Base-by-base conservation (phyloP, 2,113 vertebrate species). In the Callaeas wilsoni region DNA sequence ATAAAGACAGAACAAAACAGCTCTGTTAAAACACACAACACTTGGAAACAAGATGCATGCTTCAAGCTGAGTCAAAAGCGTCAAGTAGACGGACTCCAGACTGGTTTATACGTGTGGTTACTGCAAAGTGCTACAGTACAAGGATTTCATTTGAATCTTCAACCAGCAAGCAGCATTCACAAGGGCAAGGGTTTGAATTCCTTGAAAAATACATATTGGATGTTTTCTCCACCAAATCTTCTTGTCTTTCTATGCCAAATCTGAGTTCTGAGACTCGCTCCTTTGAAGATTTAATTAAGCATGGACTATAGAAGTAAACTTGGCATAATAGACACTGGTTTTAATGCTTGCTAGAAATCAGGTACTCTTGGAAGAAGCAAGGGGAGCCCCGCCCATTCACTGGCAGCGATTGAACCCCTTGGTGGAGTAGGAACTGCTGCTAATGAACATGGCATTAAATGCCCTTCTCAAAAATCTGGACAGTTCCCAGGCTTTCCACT, bases 1-100 rank as follows among this genome's bases (percentile, higher is more conserved):
- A 99, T 98, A 98, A 98, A 99, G 98, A 99, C 98, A 99, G 99
- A 99, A 99, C 98, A 99, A 98, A 98, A 99, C 98, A 99, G 98
- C 98, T 98, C 98, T 98, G 98, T 99, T 99, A 99, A 99, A 97
- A 96, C 97, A 88, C 87, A 97, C 77, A 95, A 91, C 20, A 98
- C 88, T 97, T 94, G 78, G 46, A 98, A 97, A 97, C 90, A 97
- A 97, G 97, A 97, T n/a, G 95, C 96, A 97, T 96, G 89, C 87
- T 97, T 97, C 91, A 89, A 97, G 95, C 94, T 80, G 89, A 96
- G 87, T 94, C 80, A 94, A 92, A 97, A 49, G 94, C 74, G 73
- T 42, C 23, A 29, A 68, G 93, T 32, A 97, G 82, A 41, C 75
- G 91, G 73, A 71, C 55, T 92, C 79, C 89, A 78, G 87, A 37